Conservation (phyloP, 2,888 invertebrate genomes). For the Willowsia nigromaculata region DNA sequence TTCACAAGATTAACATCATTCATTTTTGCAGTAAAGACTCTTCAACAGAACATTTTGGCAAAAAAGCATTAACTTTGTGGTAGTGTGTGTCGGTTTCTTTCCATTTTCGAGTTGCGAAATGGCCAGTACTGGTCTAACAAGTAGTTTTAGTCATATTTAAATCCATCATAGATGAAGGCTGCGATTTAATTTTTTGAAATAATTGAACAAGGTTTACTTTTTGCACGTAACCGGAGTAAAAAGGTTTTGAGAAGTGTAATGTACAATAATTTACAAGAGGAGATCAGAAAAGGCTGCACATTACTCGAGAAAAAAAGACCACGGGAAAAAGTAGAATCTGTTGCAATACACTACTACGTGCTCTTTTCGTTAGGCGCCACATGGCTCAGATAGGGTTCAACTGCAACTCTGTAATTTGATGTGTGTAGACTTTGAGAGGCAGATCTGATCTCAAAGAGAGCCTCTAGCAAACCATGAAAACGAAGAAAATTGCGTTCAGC, state of each 20-base stretch:
- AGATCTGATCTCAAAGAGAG: conserved; percentile 19
- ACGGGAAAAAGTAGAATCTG: background rate
- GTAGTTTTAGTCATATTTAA: background rate
- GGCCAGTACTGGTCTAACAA: background rate
- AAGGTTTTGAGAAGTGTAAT: too few species aligned
- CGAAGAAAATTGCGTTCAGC: conserved; percentile 14
- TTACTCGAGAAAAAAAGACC: background rate
- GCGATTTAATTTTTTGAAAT: background rate
- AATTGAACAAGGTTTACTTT: conserved; percentile 13
- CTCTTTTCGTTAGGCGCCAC: conserved; percentile 17
- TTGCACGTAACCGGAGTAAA: background rate
- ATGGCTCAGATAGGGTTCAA: conserved; percentile 12
- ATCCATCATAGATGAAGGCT: background rate
- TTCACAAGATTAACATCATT: conserved; percentile 40
- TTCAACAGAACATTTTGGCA: background rate
- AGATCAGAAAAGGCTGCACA: background rate
- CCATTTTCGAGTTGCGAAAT: background rate
- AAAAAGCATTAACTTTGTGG: background rate
- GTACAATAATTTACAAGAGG: background rate
- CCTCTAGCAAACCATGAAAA: conserved; percentile 22
- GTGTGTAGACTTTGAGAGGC: conserved; percentile 24
- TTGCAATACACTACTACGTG: background rate
- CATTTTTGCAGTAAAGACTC: background rate
- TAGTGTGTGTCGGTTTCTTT: background rate
- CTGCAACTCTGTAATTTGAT: conserved; percentile 29